Evolutionary conservation across 2,797 vertebrate genomes (phyloP).

Genomic region (Diplodus sargus): DNA sequence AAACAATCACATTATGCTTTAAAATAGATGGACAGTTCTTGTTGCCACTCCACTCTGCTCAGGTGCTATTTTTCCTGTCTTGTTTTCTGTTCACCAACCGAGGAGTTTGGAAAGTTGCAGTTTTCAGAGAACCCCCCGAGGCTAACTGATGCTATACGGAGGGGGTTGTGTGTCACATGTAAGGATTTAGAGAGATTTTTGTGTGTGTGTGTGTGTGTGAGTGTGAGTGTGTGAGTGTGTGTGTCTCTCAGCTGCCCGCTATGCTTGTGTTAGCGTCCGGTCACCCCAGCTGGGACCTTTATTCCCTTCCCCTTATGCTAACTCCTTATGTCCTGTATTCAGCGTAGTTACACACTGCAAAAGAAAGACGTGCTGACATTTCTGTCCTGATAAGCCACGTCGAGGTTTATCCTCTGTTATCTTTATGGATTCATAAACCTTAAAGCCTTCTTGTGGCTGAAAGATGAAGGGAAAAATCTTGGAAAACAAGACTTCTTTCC

Average conservation of each 20-base stretch:
- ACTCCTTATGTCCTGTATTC: slow-evolving; percentile 24
- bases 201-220: not conserved
- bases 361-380: not conserved
- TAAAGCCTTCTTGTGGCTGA: not conserved
- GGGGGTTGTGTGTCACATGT: slow-evolving; percentile 33
- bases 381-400: not conserved
- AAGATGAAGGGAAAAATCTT: not conserved
- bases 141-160: slow-evolving; percentile 36
- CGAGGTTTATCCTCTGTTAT: not conserved
- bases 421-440: not conserved
- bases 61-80: slow-evolving; percentile 40
- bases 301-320: slow-evolving; percentile 5
- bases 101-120: slow-evolving; percentile 29
- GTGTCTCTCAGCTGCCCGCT: slow-evolving; percentile 24
- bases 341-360: not conserved
- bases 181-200: slow-evolving; percentile 18
- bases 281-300: slow-evolving; percentile 23
- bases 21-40: not conserved
- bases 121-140: slow-evolving; percentile 42
- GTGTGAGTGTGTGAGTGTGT: not conserved
- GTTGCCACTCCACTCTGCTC: not conserved
- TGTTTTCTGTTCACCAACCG: slow-evolving; percentile 40
- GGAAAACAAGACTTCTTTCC: not conserved
- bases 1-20: not conserved
- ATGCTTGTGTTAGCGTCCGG: slow-evolving; percentile 13